Evolutionary conservation across 2,113 vertebrate genomes (phyloP), one percentile per base, ranked within the genome.

Genomic region (Elaphurus davidianus): DNA sequence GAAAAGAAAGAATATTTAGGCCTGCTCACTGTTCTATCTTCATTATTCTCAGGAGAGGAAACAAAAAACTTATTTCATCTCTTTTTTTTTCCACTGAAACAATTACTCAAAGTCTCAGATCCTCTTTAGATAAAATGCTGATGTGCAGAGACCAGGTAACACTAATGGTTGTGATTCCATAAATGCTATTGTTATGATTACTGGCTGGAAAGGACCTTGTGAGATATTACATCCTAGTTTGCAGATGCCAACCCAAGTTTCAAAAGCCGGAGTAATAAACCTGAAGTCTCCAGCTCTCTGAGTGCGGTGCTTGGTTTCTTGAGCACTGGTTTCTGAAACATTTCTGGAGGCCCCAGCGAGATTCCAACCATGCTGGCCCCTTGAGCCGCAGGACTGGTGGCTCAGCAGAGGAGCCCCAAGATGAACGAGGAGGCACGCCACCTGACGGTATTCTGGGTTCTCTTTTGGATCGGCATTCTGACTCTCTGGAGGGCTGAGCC

Each of bases 401-500:
- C 64, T 67, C 17, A 67, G 64, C n/a, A 67, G 64, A 67, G 64
- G 33, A 67, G 64, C 64, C 64, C 17, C 33, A 67, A 67, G 8
- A 11, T 67, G 64, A 67, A 36, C 4, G 7, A 67, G 64, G 64
- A 67, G 33, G 64, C 0, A 2, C 0, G 0, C 17, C 33, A 67
- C 17, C 33, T 21, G 64, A 67, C 0, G 4, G 64, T 67, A 36
- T 67, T 67, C 33, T 2, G 8, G 33, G 9, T 67, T 67, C 33
- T 36, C 64, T 67, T 36, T 67, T 36, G 64, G 64, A 67, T 33
- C 19, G 33, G 17, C 4, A 16, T 67, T 36, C 17, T 36, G 64
- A 67, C 17, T 19, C 4, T 67, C 64, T 0, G 2, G 64, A 21
- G n/a, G 33, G n/a, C 64, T 0, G 0, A 64, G 6, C 60, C 30